These are phyloP conservation scores for Formica selysi DNA, from an alignment of 1,140 invertebrate genomes.

Conservation along the genomic window DNA sequence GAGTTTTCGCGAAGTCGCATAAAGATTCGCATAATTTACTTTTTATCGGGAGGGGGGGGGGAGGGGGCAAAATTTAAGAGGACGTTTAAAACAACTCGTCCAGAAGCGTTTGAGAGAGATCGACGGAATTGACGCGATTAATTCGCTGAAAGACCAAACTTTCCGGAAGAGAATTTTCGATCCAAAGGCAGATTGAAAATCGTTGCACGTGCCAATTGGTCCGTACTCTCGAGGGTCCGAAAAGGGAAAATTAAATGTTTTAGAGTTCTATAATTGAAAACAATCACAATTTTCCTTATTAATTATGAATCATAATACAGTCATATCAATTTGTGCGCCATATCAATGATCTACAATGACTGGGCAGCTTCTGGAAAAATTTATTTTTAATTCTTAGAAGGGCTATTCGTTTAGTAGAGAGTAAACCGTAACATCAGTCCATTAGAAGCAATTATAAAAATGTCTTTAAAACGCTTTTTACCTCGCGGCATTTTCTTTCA, in stretches of 20 bases:
- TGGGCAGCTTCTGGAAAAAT: neutral
- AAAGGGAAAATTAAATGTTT: conserved; percentile 23
- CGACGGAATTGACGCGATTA: conserved; percentile 23
- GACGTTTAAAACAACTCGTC: conserved; percentile 16
- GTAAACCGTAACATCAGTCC: conserved; percentile 29
- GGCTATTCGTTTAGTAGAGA: conserved; percentile 1
- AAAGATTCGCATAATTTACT: conserved; percentile 31
- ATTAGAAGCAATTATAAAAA: conserved; percentile 47
- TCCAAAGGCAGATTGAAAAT: conserved; percentile 6
- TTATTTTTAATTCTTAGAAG: neutral
- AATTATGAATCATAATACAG: neutral
- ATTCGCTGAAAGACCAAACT: conserved; percentile 45
- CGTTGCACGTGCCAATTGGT: neutral
- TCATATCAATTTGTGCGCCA: neutral
- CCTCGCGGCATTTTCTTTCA: conserved; percentile 23
- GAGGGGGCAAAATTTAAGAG: conserved; percentile 13
- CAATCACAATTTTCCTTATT: conserved; percentile 12
- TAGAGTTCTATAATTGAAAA: neutral
- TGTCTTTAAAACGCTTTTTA: conserved; percentile 39
- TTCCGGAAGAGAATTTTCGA: conserved; percentile 15
- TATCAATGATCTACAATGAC: neutral
- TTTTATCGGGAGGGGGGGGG: too few relatives aligned
- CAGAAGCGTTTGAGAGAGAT: neutral
- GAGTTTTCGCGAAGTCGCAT: neutral
- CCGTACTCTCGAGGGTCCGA: neutral